Evolutionary conservation across 1,140 invertebrate genomes (phyloP).

Genomic region (Chionoecetes opilio): DNA sequence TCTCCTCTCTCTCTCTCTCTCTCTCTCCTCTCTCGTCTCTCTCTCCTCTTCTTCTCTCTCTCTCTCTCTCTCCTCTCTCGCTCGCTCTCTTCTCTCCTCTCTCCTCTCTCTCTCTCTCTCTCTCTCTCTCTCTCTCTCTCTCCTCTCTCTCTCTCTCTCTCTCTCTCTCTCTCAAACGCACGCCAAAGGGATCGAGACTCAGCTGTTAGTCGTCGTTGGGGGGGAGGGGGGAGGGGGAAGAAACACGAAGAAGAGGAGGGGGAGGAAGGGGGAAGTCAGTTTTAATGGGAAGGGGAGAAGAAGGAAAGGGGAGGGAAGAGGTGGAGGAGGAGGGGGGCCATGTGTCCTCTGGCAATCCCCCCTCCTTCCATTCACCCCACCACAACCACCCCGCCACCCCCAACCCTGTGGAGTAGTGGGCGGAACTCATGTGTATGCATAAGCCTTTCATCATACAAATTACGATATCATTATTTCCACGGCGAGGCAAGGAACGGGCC

Average conservation of each 20-base stretch:
- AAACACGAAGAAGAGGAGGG: neutral
- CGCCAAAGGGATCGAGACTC: neutral
- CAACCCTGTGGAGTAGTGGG: constrained; percentile 18
- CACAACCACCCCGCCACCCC: neutral
- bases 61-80: neutral
- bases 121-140: constrained; percentile 38
- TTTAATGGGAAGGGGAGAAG: neutral
- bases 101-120: constrained; percentile 38
- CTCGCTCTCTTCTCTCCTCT: neutral
- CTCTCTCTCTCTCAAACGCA: constrained; percentile 21
- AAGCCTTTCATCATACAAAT: constrained; percentile 77
- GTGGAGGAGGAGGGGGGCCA: neutral
- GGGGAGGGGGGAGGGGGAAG: neutral
- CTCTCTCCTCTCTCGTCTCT: neutral
- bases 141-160: constrained; percentile 48
- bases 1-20: neutral
- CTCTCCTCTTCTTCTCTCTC: neutral
- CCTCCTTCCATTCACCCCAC: neutral
- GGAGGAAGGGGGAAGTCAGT: neutral
- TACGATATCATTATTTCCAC: constrained; percentile 77
- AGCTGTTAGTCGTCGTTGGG: neutral
- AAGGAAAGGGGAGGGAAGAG: neutral
- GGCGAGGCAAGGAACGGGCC: constrained; percentile 53
- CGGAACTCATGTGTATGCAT: constrained; percentile 76
- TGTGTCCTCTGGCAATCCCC: constrained; percentile 19